These are phyloP conservation scores for Linurgus olivaceus DNA, from an alignment of 2,797 vertebrate genomes.

Conservation along the genomic window DNA sequence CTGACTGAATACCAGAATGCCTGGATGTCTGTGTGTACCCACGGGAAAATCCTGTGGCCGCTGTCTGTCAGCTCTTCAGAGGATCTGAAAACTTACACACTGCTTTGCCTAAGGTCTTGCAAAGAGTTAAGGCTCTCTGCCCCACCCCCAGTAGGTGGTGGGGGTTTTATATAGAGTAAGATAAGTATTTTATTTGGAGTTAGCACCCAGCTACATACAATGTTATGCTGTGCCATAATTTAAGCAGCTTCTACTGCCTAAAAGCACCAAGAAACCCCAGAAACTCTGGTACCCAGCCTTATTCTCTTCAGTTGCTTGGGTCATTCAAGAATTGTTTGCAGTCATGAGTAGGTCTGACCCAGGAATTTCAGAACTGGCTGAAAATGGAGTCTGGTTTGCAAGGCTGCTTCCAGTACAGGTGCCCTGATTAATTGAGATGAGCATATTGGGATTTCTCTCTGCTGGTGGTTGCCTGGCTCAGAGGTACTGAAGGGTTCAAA, in stretches of 20 bases:
- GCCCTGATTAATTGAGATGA: neutral
- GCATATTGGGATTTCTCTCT: neutral
- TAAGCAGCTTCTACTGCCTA: neutral
- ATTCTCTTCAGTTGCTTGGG: neutral
- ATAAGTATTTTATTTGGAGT: neutral
- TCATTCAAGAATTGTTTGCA: neutral
- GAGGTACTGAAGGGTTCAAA: neutral
- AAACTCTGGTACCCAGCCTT: neutral
- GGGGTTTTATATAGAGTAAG: neutral
- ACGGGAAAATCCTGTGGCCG: neutral
- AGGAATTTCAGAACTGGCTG: neutral
- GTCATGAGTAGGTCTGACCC: neutral
- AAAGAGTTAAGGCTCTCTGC: neutral
- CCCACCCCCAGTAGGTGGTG: neutral
- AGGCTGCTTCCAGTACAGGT: neutral
- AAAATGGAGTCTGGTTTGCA: neutral
- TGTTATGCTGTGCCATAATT: neutral
- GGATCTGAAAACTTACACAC: neutral
- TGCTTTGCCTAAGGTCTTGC: neutral
- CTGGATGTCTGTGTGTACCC: neutral
- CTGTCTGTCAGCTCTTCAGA: neutral
- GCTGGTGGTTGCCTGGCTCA: neutral
- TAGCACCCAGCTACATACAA: neutral
- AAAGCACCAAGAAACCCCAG: neutral
- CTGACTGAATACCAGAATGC: neutral